Percentiles rank a stretch among this genome's conserved stretches.
Evolutionary conservation across 2,113 vertebrate genomes (phyloP).

Genomic region (Oncorhynchus tshawytscha): DNA sequence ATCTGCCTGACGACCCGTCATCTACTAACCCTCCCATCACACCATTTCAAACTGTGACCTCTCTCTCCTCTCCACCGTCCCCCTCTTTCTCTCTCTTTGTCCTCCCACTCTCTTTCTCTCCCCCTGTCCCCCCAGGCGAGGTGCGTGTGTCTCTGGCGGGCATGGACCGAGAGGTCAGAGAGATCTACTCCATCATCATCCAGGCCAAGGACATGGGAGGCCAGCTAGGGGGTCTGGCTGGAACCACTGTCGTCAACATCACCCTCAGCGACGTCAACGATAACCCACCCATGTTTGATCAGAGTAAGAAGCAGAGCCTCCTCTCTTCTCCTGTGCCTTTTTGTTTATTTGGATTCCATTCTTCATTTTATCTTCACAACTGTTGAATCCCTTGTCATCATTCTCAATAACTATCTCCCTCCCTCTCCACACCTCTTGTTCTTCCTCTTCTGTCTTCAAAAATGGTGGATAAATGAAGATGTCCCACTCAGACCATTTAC

Average conservation of each 20-base stretch:
- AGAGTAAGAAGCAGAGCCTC: conserved; percentile 78
- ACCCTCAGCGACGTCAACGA: conserved; percentile 92
- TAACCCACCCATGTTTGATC: conserved; percentile 91
- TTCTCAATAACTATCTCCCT: too few species aligned
- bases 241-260: conserved; percentile 91
- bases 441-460: too few species aligned
- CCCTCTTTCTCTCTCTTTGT: conserved; percentile 5
- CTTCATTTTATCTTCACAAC: too few species aligned
- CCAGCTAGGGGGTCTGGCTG: conserved; percentile 92
- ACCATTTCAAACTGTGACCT: background rate
- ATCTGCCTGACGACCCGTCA: background rate
- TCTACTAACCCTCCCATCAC: background rate
- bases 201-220: conserved; percentile 99
- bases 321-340: too few species aligned
- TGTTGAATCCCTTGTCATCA: too few species aligned
- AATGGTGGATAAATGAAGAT: too few species aligned
- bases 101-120: background rate
- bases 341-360: too few species aligned
- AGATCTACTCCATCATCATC: conserved; percentile 89
- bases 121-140: conserved; percentile 73
- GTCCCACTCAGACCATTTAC: too few species aligned
- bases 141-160: conserved; percentile 92
- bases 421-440: too few species aligned
- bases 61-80: background rate
- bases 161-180: conserved; percentile 94